Base-by-base conservation (phyloP, 2,113 vertebrate genomes). In the Oreochromis niloticus region DNA sequence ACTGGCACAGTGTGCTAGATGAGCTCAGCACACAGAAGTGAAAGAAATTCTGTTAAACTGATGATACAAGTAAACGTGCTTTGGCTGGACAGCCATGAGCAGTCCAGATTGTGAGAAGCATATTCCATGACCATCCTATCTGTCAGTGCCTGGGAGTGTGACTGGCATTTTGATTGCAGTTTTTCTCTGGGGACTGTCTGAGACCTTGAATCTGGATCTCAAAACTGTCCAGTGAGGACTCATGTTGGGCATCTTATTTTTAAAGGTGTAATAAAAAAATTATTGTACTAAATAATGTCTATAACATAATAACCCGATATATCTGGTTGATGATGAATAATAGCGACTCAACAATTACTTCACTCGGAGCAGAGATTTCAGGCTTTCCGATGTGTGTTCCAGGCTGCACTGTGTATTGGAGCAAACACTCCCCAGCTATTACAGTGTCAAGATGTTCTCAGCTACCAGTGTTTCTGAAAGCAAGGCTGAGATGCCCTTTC, bases 111-210 rank as follows among this genome's bases (percentile, higher is more conserved):
- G 66, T 82, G 61, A 12, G 24, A 87, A 22, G 75, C 81, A 85
- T 56, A 79, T 83, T 78, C 85, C 63, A 39, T 66, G 85, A 90
- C 80, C 75, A 22, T 48, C 71, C 75, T 84, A 54, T 89, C 81
- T 89, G 48, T 88, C 83, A 66, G 30, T 50, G 59, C 27, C 34
- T 16, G 36, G 24, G n/a, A 85, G 50, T 66, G 57, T 86, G 88
- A 92, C 85, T 82, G 83, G 89, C 82, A 81, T 88, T 87, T 82
- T 86, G 83, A 90, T 88, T 81, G 73, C 54, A 46, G 16, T 73
- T 61, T 57, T 81, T 83, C 89, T 73, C 59, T 41, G 71, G 68
- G 54, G 85, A 68, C 46, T 12, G 30, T 63, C 80, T 73, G 43
- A 14, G 66, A 81, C 82, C 86, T 87, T 81, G 57, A 84, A 81